Evolutionary conservation across 2,888 invertebrate species (phyloP).

Genomic region (Xylota segnis): DNA sequence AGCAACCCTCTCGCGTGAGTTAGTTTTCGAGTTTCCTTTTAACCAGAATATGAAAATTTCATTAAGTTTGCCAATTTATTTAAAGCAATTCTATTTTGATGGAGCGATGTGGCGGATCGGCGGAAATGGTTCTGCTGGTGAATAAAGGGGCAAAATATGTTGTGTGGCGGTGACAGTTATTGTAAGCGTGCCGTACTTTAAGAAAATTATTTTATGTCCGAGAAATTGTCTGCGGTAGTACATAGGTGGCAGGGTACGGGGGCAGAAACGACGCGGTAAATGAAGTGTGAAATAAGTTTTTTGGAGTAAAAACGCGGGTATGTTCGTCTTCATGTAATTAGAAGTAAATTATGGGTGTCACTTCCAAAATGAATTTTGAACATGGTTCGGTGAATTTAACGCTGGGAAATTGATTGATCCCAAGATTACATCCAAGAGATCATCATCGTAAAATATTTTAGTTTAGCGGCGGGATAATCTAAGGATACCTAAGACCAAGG

Average conservation of each 20-base stretch:
- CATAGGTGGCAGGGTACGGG: background rate
- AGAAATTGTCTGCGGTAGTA: conserved; percentile 23
- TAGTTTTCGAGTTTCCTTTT: conserved; percentile 37
- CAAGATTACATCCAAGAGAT: background rate
- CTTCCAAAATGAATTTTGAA: conserved; percentile 22
- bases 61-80: conserved; percentile 67
- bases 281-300: conserved; percentile 56
- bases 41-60: conserved; percentile 63
- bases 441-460: conserved; percentile 3
- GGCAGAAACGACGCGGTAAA: conserved; percentile 8
- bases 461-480: background rate
- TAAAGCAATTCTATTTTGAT: conserved; percentile 64
- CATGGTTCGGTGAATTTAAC: background rate
- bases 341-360: conserved; percentile 22
- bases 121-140: conserved; percentile 23
- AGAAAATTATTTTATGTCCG: conserved; percentile 45
- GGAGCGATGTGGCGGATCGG: conserved; percentile 43
- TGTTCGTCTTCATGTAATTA: conserved; percentile 30
- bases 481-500: too few relatives aligned
- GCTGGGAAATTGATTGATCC: background rate
- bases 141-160: conserved; percentile 37
- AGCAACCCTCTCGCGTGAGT: conserved; percentile 38
- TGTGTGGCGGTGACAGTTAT: conserved; percentile 43
- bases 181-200: conserved; percentile 39
- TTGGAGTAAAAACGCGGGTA: background rate